These are phyloP conservation scores for Drosophila subquinaria DNA, from an alignment of 2,888 invertebrate species.

Conservation along the genomic window DNA sequence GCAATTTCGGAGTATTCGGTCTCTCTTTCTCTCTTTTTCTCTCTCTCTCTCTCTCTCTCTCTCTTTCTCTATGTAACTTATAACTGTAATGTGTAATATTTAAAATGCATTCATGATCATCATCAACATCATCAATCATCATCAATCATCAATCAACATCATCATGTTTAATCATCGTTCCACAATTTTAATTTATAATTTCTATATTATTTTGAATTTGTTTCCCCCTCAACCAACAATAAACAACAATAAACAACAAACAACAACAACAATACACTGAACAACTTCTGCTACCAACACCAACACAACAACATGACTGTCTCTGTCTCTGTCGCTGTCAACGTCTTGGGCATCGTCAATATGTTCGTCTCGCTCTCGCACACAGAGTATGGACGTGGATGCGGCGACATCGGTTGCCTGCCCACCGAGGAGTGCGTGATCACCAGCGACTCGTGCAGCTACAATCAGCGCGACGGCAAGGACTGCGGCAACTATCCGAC, in stretches of 20 bases:
- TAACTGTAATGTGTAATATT: constrained; percentile 14
- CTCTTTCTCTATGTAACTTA: constrained; percentile 7
- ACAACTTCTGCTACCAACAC: constrained; percentile 6
- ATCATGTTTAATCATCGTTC: constrained; percentile 11
- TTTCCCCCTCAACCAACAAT: constrained; percentile 10
- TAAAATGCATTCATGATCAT: constrained; percentile 26
- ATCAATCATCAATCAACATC: constrained; percentile 26
- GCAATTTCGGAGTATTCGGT: constrained; percentile 24
- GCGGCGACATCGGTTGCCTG: constrained; percentile 92
- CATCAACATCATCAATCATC: constrained; percentile 4
- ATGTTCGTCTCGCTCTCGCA: background rate
- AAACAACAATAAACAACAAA: constrained; percentile 13
- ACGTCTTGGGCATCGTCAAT: background rate
- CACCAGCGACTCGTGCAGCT: constrained; percentile 89
- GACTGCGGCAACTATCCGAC: constrained; percentile 90
- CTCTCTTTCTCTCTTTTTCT: constrained; percentile 7
- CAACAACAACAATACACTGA: constrained; percentile 7
- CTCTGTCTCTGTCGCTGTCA: background rate
- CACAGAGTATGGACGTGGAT: constrained; percentile 91
- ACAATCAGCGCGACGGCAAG: constrained; percentile 87
- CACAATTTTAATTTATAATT: constrained; percentile 18
- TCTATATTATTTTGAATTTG: constrained; percentile 17
- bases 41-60: background rate
- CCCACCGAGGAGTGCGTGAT: constrained; percentile 90
- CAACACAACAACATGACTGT: constrained; percentile 3